Evolutionary conservation across 2,113 vertebrate genomes (phyloP), one percentile per base, ranked within the genome.

Genomic region (human): DNA sequence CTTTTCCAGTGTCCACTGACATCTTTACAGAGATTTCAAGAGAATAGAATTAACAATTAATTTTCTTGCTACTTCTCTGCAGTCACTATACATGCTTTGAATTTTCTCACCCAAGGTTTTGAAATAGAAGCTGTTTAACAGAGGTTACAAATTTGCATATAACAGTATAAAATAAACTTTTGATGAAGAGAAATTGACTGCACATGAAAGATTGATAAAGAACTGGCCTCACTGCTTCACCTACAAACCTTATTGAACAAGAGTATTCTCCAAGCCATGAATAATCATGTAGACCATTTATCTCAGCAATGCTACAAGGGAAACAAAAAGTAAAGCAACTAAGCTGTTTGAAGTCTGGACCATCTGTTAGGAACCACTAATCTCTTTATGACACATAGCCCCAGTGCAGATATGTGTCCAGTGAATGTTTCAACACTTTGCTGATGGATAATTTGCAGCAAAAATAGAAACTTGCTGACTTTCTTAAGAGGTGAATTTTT

Each of bases 101-200:
- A 97, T 96, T 92, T 92, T 94, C 57, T 93, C 87, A 92, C 35
- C 66, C 78, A 96, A 95, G 79, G 35, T 90, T 97, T 97, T 97
- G 89, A 96, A 97, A 75, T 45, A 90, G 32, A 96, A 94, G 17
- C 61, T 93, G 68, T 81, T 92, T 96, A 72, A 95, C 68, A 84
- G 83, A 90, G 35, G 79, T 83, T 96, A 73, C 35, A 89, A 2
- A 96, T 97, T 97, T 98, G 87, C 87, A 96, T 76, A 61, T 76
- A 92, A 96, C 27, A 96, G 20, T 73, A 35, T 92, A 87, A 95
- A 94, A 70, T 75, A 86, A 96, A 90, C 82, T 96, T 96, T 85
- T 93, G 92, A 96, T 94, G 87, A 89, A 76, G 73, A 98, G 86
- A 96, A 96, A 85, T 86, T 92, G 79, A 76, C 82, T 59, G 23